Conservation (phyloP, 2,113 vertebrate species). For the Pipra filicauda region DNA sequence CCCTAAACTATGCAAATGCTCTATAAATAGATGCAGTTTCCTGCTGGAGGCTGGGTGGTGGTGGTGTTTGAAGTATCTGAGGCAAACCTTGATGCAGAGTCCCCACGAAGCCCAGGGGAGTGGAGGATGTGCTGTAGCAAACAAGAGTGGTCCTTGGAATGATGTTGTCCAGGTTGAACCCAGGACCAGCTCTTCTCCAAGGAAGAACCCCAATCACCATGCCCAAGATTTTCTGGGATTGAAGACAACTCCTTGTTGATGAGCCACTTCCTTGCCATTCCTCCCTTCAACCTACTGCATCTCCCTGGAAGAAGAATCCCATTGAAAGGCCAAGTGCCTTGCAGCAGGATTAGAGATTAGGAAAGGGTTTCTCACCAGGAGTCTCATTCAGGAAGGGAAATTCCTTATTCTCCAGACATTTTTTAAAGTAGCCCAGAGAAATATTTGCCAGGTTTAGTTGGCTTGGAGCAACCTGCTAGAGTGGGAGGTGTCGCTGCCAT, state of each 20-base stretch:
- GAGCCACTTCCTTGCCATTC: not conserved
- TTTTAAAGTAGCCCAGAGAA: not conserved
- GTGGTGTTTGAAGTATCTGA: not conserved
- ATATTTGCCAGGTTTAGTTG: not conserved
- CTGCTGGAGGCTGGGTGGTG: not conserved
- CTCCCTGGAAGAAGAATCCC: not conserved
- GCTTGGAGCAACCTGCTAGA: not conserved
- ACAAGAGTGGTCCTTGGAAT: accelerated
- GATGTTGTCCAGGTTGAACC: accelerated
- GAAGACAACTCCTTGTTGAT: not conserved
- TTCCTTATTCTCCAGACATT: not conserved
- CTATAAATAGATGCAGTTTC: not conserved
- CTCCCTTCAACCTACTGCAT: not conserved
- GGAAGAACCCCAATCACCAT: not conserved
- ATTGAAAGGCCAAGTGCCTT: not conserved
- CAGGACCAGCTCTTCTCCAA: not conserved
- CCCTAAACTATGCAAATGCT: not conserved
- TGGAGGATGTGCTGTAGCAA: not conserved
- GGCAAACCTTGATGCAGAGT: not conserved
- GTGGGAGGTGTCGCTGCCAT: not conserved
- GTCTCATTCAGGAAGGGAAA: not conserved
- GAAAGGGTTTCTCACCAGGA: not conserved
- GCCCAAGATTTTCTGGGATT: not conserved
- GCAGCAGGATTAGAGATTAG: not conserved
- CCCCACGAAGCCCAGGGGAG: not conserved